A percentile compares a stretch with the other conserved stretches of the same genome.
Evolutionary conservation across 2,797 vertebrate genomes (phyloP).

Genomic region (Helostoma temminkii): DNA sequence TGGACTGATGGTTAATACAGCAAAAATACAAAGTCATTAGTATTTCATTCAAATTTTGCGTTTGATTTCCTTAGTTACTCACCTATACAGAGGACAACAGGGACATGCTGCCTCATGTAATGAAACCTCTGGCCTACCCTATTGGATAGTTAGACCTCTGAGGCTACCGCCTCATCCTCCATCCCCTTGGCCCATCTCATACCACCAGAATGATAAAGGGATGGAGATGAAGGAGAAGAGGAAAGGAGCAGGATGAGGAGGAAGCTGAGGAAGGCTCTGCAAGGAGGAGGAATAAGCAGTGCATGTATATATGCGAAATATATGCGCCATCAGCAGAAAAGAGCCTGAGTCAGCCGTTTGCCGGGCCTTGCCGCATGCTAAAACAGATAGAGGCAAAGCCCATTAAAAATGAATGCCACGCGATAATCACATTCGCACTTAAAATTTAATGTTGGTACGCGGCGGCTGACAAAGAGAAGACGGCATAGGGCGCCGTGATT

Average conservation of each 20-base stretch:
- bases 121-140: conserved; percentile 53
- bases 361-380: conserved; percentile 85
- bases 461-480: conserved; percentile 81
- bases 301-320: conserved; percentile 85
- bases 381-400: conserved; percentile 88
- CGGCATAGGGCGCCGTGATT: conserved; percentile 71
- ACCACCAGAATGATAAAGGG: conserved; percentile 68
- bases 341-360: conserved; percentile 84
- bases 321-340: conserved; percentile 86
- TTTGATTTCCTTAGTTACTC: conserved; percentile 16
- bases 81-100: conserved; percentile 55
- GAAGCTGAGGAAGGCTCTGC: conserved; percentile 57
- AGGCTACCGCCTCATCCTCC: conserved; percentile 61
- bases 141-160: conserved; percentile 64
- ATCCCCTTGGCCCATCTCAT: conserved; percentile 64
- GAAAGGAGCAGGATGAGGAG: conserved; percentile 53
- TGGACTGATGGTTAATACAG: conserved; percentile 16
- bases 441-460: conserved; percentile 86
- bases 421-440: conserved; percentile 89
- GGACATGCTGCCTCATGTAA: conserved; percentile 33
- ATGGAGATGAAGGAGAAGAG: conserved; percentile 68
- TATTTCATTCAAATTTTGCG: conserved; percentile 55
- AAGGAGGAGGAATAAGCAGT: conserved; percentile 82
- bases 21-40: conserved; percentile 58
- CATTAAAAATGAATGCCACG: conserved; percentile 90